phyloP scores from a whole-genome alignment of 2,113 vertebrate species.

The Podarcis raffonei region DNA sequence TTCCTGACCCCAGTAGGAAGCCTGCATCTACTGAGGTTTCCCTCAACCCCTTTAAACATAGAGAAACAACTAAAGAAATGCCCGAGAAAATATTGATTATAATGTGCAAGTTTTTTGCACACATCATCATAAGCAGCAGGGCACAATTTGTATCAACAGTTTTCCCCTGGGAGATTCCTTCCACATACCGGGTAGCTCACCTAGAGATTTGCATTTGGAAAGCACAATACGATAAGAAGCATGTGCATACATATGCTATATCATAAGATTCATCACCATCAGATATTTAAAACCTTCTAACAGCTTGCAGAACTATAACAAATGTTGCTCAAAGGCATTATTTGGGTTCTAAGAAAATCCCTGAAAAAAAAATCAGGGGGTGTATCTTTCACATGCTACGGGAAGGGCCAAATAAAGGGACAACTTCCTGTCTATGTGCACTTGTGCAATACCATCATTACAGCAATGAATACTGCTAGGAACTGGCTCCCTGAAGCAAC shows the following conservation, averaged over 20 bases:
- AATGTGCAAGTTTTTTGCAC: background rate
- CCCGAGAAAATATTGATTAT: background rate
- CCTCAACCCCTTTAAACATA: background rate
- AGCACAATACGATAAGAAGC: background rate
- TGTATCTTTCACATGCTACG: background rate
- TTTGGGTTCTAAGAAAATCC: background rate
- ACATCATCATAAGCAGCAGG: background rate
- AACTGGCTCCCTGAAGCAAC: background rate
- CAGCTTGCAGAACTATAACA: background rate
- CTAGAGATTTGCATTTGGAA: background rate
- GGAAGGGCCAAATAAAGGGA: background rate
- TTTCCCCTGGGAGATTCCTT: background rate
- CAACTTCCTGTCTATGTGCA: background rate
- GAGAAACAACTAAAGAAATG: background rate
- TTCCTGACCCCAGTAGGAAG: slow-evolving; percentile 2
- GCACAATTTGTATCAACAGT: background rate
- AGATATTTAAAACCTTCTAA: background rate
- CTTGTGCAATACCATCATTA: background rate
- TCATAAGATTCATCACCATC: background rate
- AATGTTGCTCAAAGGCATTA: background rate
- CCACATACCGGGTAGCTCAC: background rate
- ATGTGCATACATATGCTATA: background rate
- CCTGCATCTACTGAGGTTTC: background rate
- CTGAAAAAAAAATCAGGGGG: background rate
- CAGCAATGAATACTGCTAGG: background rate